phyloP scores from a whole-genome alignment of 2,113 vertebrate species.

The Parus major region DNA sequence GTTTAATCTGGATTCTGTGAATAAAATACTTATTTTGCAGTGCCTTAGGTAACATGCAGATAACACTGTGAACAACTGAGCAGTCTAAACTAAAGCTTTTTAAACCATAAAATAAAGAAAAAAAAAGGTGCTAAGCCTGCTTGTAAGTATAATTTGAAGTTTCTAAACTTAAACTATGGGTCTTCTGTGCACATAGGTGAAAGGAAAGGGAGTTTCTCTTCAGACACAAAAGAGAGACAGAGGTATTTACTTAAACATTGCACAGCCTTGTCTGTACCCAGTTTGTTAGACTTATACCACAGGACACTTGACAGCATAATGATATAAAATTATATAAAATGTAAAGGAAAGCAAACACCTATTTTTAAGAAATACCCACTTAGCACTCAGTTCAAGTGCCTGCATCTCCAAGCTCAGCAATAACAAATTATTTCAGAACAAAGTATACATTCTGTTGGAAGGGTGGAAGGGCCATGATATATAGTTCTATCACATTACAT shows the following conservation, averaged over 20 bases:
- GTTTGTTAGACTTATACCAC: neutral
- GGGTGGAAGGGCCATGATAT: neutral
- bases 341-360: slow-evolving; percentile 51
- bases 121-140: neutral
- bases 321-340: slow-evolving; percentile 41
- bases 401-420: neutral
- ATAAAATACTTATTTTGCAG: neutral
- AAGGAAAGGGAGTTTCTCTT: neutral
- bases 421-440: slow-evolving; percentile 47
- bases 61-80: neutral
- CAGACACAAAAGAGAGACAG: neutral
- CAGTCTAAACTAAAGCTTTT: neutral
- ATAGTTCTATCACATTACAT: slow-evolving; percentile 49
- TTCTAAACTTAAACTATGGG: neutral
- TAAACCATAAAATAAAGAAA: neutral
- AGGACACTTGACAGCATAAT: slow-evolving; percentile 49
- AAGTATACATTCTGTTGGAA: slow-evolving; percentile 40
- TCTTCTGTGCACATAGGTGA: neutral
- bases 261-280: neutral
- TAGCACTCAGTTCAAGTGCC: slow-evolving; percentile 9
- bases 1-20: neutral
- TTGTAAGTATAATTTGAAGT: neutral
- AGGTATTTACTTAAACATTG: slow-evolving; percentile 1
- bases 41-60: neutral
- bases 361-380: slow-evolving; percentile 46